phyloP scores from a whole-genome alignment of 2,797 vertebrate species.

The Limnodromus scolopaceus region DNA sequence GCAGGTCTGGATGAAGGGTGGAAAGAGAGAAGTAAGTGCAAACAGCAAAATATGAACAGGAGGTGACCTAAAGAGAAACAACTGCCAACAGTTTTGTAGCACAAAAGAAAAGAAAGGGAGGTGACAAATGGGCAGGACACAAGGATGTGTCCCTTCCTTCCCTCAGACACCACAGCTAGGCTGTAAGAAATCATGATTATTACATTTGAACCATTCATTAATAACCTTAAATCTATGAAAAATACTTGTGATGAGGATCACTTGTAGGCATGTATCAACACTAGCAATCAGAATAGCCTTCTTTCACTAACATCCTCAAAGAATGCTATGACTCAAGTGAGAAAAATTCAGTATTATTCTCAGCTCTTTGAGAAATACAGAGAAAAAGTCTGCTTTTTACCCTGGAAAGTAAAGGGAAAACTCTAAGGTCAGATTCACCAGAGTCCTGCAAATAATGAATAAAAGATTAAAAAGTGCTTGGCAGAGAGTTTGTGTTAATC shows the following conservation, averaged over 20 bases:
- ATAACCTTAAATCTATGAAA: not conserved
- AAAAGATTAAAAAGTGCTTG: slow-evolving; percentile 32
- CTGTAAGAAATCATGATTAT: not conserved
- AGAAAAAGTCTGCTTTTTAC: not conserved
- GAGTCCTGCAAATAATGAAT: slow-evolving; percentile 9
- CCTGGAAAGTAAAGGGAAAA: not conserved
- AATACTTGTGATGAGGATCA: not conserved
- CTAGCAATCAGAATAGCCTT: not conserved
- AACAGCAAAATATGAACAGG: not conserved
- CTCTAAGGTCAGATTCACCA: not conserved
- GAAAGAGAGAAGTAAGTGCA: not conserved
- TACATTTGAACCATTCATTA: not conserved
- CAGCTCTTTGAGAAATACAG: not conserved
- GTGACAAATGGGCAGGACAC: not conserved
- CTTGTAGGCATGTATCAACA: not conserved
- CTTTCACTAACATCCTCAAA: not conserved
- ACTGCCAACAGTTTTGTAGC: not conserved
- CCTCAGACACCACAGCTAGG: not conserved
- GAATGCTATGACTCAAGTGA: not conserved
- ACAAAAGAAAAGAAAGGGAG: not conserved
- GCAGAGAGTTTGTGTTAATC: slow-evolving; percentile 1
- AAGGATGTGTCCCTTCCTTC: not conserved
- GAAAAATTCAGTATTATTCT: not conserved
- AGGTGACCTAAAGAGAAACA: not conserved
- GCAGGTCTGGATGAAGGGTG: not conserved